phyloP scores from a whole-genome alignment of 2,888 invertebrate genomes.

The Omphaloscelis lunosa region DNA sequence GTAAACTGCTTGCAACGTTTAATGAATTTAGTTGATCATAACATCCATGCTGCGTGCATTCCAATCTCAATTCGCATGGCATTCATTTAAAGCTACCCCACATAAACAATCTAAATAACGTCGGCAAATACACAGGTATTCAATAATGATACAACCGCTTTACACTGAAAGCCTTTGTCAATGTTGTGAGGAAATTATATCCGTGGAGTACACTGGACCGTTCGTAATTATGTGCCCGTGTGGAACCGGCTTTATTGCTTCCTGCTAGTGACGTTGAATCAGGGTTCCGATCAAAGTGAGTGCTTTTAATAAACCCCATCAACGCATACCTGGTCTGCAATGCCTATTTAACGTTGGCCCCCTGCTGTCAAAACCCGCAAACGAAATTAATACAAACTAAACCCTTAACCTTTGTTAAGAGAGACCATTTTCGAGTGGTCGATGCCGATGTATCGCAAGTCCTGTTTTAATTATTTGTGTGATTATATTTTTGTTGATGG shows the following conservation, averaged over 20 bases:
- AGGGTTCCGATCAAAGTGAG: constrained; percentile 86
- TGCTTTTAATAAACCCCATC: constrained; percentile 87
- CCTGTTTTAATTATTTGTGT: constrained; percentile 55
- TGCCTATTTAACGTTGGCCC: constrained; percentile 65
- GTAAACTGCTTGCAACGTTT: neutral
- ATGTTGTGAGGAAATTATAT: constrained; percentile 78
- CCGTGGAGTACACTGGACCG: constrained; percentile 70
- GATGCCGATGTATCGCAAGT: constrained; percentile 18
- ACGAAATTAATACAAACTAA: constrained; percentile 32
- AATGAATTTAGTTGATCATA: neutral
- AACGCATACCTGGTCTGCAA: constrained; percentile 66
- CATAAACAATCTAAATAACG: constrained; percentile 25
- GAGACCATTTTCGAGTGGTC: constrained; percentile 52
- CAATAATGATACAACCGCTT: constrained; percentile 81
- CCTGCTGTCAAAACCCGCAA: constrained; percentile 37
- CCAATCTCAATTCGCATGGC: neutral
- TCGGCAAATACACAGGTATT: constrained; percentile 36
- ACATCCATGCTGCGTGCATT: neutral
- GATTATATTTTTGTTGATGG: constrained; percentile 50
- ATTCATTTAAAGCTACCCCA: constrained; percentile 7
- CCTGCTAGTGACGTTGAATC: constrained; percentile 88
- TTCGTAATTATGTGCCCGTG: constrained; percentile 83
- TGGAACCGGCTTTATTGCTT: constrained; percentile 83
- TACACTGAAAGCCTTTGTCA: constrained; percentile 83
- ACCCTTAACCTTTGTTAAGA: constrained; percentile 7